Conservation (phyloP, 2,797 vertebrate species). For the Labeo calbasu region DNA sequence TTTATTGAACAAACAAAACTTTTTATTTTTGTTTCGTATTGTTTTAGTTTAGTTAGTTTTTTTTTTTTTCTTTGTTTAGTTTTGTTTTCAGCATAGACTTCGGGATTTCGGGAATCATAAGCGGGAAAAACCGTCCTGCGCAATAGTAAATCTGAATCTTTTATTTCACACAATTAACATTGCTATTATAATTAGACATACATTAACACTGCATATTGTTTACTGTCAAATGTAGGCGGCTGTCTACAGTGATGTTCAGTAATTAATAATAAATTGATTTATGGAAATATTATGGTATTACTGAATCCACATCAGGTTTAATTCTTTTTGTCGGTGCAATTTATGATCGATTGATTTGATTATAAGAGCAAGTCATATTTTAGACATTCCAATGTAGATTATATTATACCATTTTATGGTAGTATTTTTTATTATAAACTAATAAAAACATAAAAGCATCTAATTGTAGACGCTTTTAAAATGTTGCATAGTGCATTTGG, state of each 20-base stretch:
- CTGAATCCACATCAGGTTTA: constrained; percentile 4
- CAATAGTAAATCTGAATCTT: neutral
- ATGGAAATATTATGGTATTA: neutral
- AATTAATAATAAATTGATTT: too few relatives aligned
- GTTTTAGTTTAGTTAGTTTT: neutral
- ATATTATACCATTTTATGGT: neutral
- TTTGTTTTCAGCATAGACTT: neutral
- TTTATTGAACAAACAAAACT: neutral
- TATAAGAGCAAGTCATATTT: neutral
- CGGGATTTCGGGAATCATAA: neutral
- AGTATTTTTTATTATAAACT: constrained; percentile 17
- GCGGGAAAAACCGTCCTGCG: neutral
- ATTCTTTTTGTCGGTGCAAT: neutral
- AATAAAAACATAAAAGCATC: too few relatives aligned
- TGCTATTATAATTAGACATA: neutral
- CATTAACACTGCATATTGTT: neutral
- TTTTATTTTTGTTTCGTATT: neutral
- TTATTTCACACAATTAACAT: neutral
- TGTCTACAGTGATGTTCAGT: neutral
- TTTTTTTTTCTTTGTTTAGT: neutral
- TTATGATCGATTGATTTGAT: neutral
- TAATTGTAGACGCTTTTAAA: constrained; percentile 13
- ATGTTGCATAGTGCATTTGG: neutral
- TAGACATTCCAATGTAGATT: neutral
- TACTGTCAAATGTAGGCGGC: neutral